phyloP scores from a whole-genome alignment of 2,113 vertebrate species.

The Eublepharis macularius region DNA sequence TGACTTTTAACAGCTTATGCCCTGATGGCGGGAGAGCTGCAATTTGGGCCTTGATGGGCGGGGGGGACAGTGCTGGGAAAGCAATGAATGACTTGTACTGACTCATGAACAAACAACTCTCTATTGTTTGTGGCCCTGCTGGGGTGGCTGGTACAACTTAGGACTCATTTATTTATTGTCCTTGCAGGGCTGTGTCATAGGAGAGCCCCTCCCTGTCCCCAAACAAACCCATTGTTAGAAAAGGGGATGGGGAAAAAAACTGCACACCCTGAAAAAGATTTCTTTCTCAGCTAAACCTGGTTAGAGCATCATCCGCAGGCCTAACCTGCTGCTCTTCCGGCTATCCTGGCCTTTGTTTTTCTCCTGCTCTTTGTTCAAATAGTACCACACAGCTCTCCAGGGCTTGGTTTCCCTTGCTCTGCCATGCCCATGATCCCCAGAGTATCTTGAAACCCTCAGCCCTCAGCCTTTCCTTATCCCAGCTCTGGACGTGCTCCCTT shows the following conservation, averaged over 20 bases:
- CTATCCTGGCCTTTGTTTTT: neutral
- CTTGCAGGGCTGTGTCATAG: neutral
- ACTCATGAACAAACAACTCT: conserved; percentile 49
- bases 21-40: neutral
- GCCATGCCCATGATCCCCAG: neutral
- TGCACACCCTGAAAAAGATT: neutral
- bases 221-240: neutral
- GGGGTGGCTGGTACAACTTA: conserved; percentile 55
- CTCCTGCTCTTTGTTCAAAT: neutral
- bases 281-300: neutral
- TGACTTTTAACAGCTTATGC: neutral
- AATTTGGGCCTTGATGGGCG: neutral
- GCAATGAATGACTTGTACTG: neutral
- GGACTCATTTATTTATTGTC: conserved; percentile 39
- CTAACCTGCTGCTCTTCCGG: neutral
- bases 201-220: neutral
- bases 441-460: neutral
- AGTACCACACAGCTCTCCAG: neutral
- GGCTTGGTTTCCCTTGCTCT: neutral
- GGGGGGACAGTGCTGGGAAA: neutral
- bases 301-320: neutral
- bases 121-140: conserved; percentile 42
- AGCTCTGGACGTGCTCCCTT: neutral
- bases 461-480: neutral
- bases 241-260: neutral